Conservation (phyloP, 1,140 invertebrate genomes). For the Pseudomyrmex gracilis region DNA sequence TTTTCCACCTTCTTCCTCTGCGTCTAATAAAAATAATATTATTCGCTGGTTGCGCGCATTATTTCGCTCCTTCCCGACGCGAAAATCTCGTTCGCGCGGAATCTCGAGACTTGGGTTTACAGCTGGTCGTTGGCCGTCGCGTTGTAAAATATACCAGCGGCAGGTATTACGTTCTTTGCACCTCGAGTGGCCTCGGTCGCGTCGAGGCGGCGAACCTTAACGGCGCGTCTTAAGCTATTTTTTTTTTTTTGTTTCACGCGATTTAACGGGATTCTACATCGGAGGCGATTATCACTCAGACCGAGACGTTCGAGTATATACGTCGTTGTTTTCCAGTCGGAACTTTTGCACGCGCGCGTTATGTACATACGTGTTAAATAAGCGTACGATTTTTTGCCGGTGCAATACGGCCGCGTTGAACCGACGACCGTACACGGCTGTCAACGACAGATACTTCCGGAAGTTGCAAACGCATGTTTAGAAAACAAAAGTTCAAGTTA, state of each 20-base stretch:
- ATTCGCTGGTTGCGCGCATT: constrained; percentile 27
- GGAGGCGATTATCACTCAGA: neutral
- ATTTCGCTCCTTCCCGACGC: constrained; percentile 18
- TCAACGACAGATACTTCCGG: constrained; percentile 7
- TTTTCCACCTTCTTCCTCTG: neutral
- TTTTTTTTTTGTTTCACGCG: constrained; percentile 38
- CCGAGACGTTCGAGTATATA: neutral
- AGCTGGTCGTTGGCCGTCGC: constrained; percentile 57
- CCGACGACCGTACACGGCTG: neutral
- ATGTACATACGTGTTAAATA: no score
- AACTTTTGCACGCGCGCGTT: constrained; percentile 40
- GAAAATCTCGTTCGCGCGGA: constrained; percentile 56
- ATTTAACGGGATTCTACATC: constrained; percentile 64
- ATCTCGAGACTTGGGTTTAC: constrained; percentile 61
- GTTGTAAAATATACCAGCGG: constrained; percentile 48
- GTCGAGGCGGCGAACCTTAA: constrained; percentile 31
- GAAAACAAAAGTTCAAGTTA: neutral
- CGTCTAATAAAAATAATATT: constrained; percentile 54
- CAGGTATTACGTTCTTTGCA: constrained; percentile 55
- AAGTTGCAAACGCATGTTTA: neutral
- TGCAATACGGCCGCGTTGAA: no score
- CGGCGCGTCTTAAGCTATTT: constrained; percentile 39
- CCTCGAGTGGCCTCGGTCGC: neutral
- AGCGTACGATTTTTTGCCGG: no score
- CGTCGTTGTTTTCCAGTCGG: constrained; percentile 7